Evolutionary conservation across 2,797 vertebrate genomes (phyloP), one percentile per base, ranked within the genome.

Genomic region (Mormyrops attenuatus): DNA sequence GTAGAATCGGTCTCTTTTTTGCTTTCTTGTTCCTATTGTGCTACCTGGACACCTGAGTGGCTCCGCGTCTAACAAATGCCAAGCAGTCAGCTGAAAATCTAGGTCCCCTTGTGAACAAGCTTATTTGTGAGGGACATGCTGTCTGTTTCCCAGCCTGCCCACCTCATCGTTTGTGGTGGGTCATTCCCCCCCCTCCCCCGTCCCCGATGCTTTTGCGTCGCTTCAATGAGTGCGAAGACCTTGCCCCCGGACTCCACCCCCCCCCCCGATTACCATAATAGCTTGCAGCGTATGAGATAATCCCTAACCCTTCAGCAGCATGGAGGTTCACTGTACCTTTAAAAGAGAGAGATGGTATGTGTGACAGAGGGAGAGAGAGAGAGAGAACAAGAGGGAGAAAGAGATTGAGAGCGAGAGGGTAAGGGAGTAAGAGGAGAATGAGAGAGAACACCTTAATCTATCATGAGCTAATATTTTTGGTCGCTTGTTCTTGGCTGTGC

Each of bases 391-490:
- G 92, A 90, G 91, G 88, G 93, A 93, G 93, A 49, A 89, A 91
- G 90, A 90, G 88, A 88, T 90, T 73, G 88, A 89, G 89, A 88
- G 91, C 57, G 88, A 88, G 87, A 50, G 73, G 80, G 88, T 80
- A 91, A 94, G 91, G 94, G 93, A 95, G 90, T 88, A 88, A 88
- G 34, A 91, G 89, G 88, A 82, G 91, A 95, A 95, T 60, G 57
- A 66, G 57, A 66, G 85, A 90, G 90, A 92, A 90, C 91, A 94
- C 95, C 95, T 96, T 95, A 96, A 97, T 97, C 96, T 96, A 93
- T 96, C 96, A 97, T 96, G 97, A 97, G 96, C 95, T 96, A 93
- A 95, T 95, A 96, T 95, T 69, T 95, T 47, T 88, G n/a, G 95
- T 94, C 17, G 15, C 17, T 94, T 93, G 91, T 93, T 93, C 93